These are phyloP conservation scores for Gymnosoma rotundatum DNA, from an alignment of 2,888 invertebrate species.

Conservation along the genomic window DNA sequence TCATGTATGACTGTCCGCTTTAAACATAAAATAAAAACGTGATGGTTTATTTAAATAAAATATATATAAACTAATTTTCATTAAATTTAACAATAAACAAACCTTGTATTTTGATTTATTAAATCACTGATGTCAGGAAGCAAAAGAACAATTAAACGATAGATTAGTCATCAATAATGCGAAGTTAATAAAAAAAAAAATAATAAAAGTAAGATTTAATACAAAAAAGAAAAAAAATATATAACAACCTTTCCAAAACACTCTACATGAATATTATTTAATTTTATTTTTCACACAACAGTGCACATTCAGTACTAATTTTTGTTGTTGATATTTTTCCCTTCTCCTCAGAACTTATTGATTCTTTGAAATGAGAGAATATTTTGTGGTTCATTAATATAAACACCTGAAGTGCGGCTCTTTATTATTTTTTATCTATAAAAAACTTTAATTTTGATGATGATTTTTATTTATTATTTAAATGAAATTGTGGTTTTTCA, in stretches of 20 bases:
- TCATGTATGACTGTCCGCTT: neutral
- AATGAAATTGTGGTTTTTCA: conserved; percentile 44
- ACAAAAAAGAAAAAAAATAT: neutral
- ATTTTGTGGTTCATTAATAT: conserved; percentile 39
- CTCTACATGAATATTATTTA: conserved; percentile 13
- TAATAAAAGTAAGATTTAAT: too few species aligned
- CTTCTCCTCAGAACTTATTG: neutral
- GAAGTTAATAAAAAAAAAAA: neutral
- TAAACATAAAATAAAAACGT: conserved; percentile 24
- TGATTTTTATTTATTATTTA: conserved; percentile 25
- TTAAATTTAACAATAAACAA: conserved; percentile 2
- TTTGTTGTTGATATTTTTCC: neutral
- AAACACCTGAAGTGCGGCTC: conserved; percentile 41
- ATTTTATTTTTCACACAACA: neutral
- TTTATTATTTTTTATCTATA: conserved; percentile 16
- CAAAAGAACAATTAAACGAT: conserved; percentile 14
- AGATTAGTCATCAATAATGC: conserved; percentile 43
- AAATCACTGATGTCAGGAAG: conserved; percentile 8
- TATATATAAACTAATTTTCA: conserved; percentile 9
- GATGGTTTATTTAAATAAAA: conserved; percentile 1
- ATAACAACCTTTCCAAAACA: neutral
- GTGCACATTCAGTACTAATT: neutral
- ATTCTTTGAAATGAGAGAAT: conserved; percentile 9
- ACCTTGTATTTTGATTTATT: neutral
- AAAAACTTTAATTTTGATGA: conserved; percentile 21